phyloP scores from a whole-genome alignment of 2,113 vertebrate species.

The Phylloscopus trochilus region DNA sequence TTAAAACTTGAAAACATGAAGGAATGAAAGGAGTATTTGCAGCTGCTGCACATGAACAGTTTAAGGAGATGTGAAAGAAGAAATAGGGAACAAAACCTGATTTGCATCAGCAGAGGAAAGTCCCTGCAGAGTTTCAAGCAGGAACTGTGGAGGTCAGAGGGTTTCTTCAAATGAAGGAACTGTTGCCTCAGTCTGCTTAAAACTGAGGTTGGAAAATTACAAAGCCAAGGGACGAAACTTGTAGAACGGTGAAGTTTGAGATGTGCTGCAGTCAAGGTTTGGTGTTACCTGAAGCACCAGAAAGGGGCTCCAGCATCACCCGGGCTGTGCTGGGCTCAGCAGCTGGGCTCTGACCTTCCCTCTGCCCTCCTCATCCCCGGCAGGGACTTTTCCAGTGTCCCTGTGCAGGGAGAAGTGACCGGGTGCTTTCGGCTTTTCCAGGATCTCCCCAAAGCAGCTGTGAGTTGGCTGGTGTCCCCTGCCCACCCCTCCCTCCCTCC shows the following conservation, averaged over 20 bases:
- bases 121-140: background rate
- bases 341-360: fast-evolving
- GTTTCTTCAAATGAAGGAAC: background rate
- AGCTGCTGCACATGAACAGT: background rate
- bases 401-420: background rate
- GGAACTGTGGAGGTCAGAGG: background rate
- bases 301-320: background rate
- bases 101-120: constrained; percentile 26
- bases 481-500: background rate
- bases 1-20: background rate
- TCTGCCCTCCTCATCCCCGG: background rate
- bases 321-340: background rate
- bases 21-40: background rate
- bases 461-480: constrained; percentile 2
- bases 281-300: background rate
- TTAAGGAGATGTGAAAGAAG: background rate
- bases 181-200: background rate
- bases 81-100: constrained; percentile 9
- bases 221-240: background rate
- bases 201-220: background rate
- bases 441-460: constrained; percentile 18
- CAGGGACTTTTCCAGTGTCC: background rate
- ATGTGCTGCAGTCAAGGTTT: fast-evolving
- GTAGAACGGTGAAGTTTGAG: background rate
- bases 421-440: background rate